Evolutionary conservation across 1,140 invertebrate genomes (phyloP).

Genomic region (Heliothis virescens): DNA sequence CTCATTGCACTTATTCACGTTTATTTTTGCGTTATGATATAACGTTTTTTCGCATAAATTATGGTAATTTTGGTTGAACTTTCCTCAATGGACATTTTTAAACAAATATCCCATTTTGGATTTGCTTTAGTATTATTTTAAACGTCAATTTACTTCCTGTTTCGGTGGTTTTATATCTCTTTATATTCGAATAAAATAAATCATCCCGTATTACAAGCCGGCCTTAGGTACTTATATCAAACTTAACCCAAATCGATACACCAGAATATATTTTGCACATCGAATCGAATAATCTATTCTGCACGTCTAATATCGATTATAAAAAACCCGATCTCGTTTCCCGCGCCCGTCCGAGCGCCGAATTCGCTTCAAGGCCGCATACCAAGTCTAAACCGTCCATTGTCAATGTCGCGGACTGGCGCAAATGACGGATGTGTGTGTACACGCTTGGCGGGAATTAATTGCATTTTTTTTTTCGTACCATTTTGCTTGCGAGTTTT

Average conservation of each 20-base stretch:
- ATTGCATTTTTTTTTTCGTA: conserved; percentile 8
- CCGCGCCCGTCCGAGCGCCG: conserved; percentile 77
- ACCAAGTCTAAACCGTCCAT: conserved; percentile 76
- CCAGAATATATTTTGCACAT: conserved; percentile 41
- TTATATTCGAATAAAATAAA: too few species aligned
- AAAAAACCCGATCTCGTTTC: conserved; percentile 76
- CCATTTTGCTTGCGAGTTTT: too few species aligned
- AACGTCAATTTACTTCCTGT: too few species aligned
- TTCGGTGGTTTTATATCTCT: too few species aligned
- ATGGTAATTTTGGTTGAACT: neutral
- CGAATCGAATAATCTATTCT: conserved; percentile 62
- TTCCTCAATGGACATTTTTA: too few species aligned
- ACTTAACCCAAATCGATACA: conserved; percentile 35
- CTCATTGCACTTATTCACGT: conserved; percentile 27
- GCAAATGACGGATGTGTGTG: conserved; percentile 72
- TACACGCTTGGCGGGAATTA: conserved; percentile 16
- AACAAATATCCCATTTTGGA: too few species aligned
- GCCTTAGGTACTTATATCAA: neutral
- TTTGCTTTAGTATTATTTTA: too few species aligned
- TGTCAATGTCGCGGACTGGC: conserved; percentile 78
- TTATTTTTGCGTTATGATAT: conserved; percentile 27
- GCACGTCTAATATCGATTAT: conserved; percentile 72
- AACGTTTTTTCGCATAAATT: neutral
- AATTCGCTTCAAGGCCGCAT: conserved; percentile 82
- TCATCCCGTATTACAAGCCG: too few species aligned